These are phyloP conservation scores for Subacronicta megacephala DNA, from an alignment of 2,888 invertebrate genomes.

Conservation along the genomic window DNA sequence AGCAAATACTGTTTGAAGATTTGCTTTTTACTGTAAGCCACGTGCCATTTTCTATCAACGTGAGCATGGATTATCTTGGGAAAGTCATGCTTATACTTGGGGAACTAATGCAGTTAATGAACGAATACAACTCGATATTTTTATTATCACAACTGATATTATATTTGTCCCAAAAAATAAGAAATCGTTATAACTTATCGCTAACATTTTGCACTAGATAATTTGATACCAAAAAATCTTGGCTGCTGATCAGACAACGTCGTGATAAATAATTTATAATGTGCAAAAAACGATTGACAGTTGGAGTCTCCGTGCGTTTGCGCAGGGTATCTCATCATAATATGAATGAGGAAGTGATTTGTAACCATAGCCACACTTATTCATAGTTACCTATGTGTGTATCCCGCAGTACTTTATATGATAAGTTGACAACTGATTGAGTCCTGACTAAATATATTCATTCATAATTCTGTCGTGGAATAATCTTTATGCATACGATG, in stretches of 20 bases:
- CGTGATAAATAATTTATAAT: constrained; percentile 49
- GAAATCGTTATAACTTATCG: too few relatives aligned
- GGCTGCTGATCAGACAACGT: constrained; percentile 7
- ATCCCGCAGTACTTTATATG: constrained; percentile 25
- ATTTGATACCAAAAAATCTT: constrained; percentile 22
- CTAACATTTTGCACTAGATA: too few relatives aligned
- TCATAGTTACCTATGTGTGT: neutral
- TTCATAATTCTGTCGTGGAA: constrained; percentile 20
- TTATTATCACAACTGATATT: too few relatives aligned
- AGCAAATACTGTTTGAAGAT: too few relatives aligned
- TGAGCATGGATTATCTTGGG: too few relatives aligned
- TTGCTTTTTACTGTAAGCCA: too few relatives aligned
- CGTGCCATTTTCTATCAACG: too few relatives aligned
- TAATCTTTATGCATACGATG: neutral
- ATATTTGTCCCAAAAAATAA: too few relatives aligned
- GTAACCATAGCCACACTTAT: constrained; percentile 23
- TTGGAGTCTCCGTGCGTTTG: constrained; percentile 31
- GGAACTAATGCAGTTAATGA: too few relatives aligned
- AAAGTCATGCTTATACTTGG: too few relatives aligned
- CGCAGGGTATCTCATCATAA: constrained; percentile 24
- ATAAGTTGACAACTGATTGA: constrained; percentile 11
- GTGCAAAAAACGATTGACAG: constrained; percentile 44
- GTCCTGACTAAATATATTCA: constrained; percentile 5
- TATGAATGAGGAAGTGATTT: constrained; percentile 44
- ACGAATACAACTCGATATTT: too few relatives aligned